Evolutionary conservation across 2,797 vertebrate species (phyloP).

Genomic region (Semaprochilodus insignis): DNA sequence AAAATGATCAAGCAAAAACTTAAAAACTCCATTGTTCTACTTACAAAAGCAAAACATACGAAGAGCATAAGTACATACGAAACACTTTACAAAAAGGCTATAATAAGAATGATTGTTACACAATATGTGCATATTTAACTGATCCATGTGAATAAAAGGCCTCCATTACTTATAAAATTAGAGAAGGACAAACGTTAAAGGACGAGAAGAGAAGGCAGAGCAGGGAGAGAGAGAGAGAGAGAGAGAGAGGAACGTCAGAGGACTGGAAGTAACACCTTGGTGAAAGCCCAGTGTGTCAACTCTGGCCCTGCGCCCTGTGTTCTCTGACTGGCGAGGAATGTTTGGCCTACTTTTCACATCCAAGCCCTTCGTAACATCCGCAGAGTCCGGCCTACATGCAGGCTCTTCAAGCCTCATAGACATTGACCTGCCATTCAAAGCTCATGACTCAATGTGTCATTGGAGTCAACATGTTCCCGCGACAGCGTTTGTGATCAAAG

Average conservation of each 20-base stretch:
- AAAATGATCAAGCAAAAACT: no score
- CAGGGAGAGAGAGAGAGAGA: neutral
- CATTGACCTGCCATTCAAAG: slow-evolving; percentile 21
- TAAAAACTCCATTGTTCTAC: no score
- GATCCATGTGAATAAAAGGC: neutral
- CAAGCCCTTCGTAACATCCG: slow-evolving; percentile 32
- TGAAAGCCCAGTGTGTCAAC: slow-evolving; percentile 65
- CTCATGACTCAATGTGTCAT: slow-evolving; percentile 31
- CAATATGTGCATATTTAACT: neutral
- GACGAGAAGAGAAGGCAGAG: neutral
- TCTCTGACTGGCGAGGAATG: slow-evolving; percentile 65
- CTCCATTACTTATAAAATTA: neutral
- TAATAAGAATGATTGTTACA: no score
- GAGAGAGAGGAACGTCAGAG: slow-evolving; percentile 10
- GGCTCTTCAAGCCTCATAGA: slow-evolving; percentile 2
- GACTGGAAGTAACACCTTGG: slow-evolving; percentile 69
- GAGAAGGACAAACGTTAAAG: neutral
- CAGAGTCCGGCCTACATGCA: neutral
- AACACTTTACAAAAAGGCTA: neutral
- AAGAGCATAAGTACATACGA: no score
- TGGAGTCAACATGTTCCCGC: slow-evolving; percentile 19
- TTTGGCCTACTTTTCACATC: slow-evolving; percentile 40
- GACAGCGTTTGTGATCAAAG: slow-evolving; percentile 40
- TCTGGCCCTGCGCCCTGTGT: slow-evolving; percentile 68
- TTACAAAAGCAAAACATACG: no score